These are phyloP conservation scores for Chirona hameri DNA, from an alignment of 2,888 invertebrate species.

Conservation along the genomic window DNA sequence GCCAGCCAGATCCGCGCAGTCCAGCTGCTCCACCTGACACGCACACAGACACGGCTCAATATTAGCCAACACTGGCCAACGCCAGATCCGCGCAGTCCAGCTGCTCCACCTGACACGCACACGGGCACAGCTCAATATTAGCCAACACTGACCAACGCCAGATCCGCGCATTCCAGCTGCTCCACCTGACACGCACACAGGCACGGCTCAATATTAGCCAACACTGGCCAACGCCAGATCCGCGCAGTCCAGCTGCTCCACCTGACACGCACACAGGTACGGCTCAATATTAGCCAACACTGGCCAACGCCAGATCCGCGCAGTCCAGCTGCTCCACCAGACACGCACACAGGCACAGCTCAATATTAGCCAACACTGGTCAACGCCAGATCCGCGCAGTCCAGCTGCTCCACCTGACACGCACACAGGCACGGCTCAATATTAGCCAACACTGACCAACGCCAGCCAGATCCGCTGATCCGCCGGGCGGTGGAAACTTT, in stretches of 20 bases:
- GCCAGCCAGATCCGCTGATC: too few species aligned
- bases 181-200: neutral
- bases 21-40: neutral
- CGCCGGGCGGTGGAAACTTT: too few species aligned
- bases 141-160: neutral
- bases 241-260: conserved; percentile 5
- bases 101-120: neutral
- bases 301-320: neutral
- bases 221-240: neutral
- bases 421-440: too few species aligned
- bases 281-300: neutral
- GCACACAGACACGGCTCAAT: neutral
- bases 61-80: neutral
- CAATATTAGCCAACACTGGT: too few species aligned
- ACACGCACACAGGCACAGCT: too few species aligned
- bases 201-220: neutral
- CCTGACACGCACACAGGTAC: neutral
- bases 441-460: too few species aligned
- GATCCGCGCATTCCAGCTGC: neutral
- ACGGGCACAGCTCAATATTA: neutral
- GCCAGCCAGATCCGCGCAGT: neutral
- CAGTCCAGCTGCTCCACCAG: too few species aligned
- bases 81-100: neutral
- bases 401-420: too few species aligned
- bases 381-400: too few species aligned